Conservation (phyloP, 1,140 invertebrate species). For the Aplysia californica region DNA sequence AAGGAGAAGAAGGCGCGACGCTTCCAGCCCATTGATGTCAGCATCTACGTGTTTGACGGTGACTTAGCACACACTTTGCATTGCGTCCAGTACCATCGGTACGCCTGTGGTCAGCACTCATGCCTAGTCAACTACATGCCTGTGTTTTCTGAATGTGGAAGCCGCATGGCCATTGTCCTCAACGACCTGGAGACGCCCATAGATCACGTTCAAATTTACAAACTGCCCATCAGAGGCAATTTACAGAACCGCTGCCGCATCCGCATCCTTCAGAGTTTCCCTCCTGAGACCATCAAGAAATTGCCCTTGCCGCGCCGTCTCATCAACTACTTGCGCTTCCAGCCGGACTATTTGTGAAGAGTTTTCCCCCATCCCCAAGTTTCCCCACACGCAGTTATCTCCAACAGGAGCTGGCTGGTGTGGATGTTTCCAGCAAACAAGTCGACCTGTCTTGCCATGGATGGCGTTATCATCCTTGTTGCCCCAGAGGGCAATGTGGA, state of each 20-base stretch:
- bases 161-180: conserved; percentile 65
- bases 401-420: too few relatives aligned
- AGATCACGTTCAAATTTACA: conserved; percentile 65
- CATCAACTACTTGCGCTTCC: conserved; percentile 62
- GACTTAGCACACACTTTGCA: conserved; percentile 62
- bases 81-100: conserved; percentile 65
- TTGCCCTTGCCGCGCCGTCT: conserved; percentile 59
- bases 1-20: conserved; percentile 57
- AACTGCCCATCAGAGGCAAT: conserved; percentile 56
- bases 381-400: too few relatives aligned
- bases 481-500: too few relatives aligned
- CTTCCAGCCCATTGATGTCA: conserved; percentile 58
- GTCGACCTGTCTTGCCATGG: too few relatives aligned
- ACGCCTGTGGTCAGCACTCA: conserved; percentile 61
- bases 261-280: conserved; percentile 58
- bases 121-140: conserved; percentile 66
- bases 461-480: too few relatives aligned
- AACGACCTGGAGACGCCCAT: conserved; percentile 58
- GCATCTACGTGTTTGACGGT: conserved; percentile 63
- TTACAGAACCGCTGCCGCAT: conserved; percentile 63
- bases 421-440: too few relatives aligned
- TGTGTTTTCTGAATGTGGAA: conserved; percentile 63
- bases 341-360: conserved; percentile 61
- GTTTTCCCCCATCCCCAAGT: too few relatives aligned
- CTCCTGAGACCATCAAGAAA: conserved; percentile 50